Evolutionary conservation across 64 coral and sea anemone species (phyloP), one percentile per base, ranked within the genome.

Genomic region (Stichodactyla mertensii): DNA sequence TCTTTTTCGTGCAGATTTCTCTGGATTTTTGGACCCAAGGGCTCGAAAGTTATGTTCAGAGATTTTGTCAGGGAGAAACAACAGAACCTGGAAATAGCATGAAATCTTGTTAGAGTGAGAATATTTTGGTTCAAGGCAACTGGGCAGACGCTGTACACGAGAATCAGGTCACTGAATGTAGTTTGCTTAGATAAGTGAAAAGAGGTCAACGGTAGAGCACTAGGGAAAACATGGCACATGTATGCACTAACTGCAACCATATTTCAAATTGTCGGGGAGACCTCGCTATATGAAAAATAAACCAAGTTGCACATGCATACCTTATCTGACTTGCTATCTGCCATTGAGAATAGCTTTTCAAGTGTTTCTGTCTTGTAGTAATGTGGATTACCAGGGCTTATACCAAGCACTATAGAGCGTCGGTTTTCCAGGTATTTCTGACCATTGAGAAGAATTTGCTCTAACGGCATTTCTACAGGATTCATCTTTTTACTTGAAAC

Each of bases 311-410:
- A 15, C 69, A 52, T 53, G 5, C 64, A 51, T 59, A 95, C 93
- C 90, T 89, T 87, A 13, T 95, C 87, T 5, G 90, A 74, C 13
- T 58, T 87, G 24, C 51, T 82, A 36, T 85, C 85, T 16, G 88
- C 88, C 27, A 95, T 89, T 54, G 36, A 14, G 31, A 92, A 87
- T n/a, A 95, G 57, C 12, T 58, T 54, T 64, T 85, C 27, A n/a
- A 95, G 77, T 31, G 23, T 86, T n/a, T 92, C 90, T 11, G 55
- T 78, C 16, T 87, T 87, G 77, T 92, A 95, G 79, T 89, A 95
- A 70, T 79, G 57, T 4, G 94, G 94, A 80, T 95, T 95, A 18
- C 94, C 94, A 53, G 94, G 94, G 79, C 93, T 95, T 13, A 95
- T 83, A 12, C 93, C 93, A 22, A 95, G 82, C 1, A 95, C 57